phyloP scores from a whole-genome alignment of 1,140 invertebrate species.

The Acyrthosiphon pisum region DNA sequence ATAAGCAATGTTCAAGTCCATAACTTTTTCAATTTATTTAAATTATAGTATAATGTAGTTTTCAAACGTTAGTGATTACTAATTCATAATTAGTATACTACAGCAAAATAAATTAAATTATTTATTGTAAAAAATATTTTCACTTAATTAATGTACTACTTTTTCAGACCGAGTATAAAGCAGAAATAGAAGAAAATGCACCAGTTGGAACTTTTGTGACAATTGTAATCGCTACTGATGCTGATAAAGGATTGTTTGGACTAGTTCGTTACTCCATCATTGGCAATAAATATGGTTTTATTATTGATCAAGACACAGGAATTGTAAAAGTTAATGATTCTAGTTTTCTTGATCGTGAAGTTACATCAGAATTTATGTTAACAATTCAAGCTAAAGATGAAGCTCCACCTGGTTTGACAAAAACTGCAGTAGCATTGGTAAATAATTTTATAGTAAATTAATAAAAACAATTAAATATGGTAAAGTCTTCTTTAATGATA shows the following conservation, averaged over 20 bases:
- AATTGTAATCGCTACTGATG: constrained; percentile 75
- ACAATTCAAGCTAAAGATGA: constrained; percentile 82
- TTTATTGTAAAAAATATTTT: background rate
- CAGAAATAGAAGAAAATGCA: constrained; percentile 77
- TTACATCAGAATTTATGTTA: constrained; percentile 73
- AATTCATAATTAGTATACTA: background rate
- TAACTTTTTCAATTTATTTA: no score
- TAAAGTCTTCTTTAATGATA: background rate
- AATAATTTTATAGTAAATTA: constrained; percentile 61
- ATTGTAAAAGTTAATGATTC: constrained; percentile 78
- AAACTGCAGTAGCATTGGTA: constrained; percentile 76
- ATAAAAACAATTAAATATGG: background rate
- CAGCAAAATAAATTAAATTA: background rate
- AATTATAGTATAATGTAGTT: background rate
- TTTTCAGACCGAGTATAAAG: constrained; percentile 70
- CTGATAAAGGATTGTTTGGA: constrained; percentile 77
- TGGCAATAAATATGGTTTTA: constrained; percentile 76
- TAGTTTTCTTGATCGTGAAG: constrained; percentile 81
- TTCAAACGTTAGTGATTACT: background rate
- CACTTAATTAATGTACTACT: constrained; percentile 33
- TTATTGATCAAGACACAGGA: constrained; percentile 76
- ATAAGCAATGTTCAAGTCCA: no score
- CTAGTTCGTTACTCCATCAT: constrained; percentile 78
- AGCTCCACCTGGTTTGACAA: constrained; percentile 73
- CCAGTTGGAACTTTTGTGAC: constrained; percentile 73